Evolutionary conservation across 2,113 vertebrate genomes (phyloP).

Genomic region (Psophia crepitans): DNA sequence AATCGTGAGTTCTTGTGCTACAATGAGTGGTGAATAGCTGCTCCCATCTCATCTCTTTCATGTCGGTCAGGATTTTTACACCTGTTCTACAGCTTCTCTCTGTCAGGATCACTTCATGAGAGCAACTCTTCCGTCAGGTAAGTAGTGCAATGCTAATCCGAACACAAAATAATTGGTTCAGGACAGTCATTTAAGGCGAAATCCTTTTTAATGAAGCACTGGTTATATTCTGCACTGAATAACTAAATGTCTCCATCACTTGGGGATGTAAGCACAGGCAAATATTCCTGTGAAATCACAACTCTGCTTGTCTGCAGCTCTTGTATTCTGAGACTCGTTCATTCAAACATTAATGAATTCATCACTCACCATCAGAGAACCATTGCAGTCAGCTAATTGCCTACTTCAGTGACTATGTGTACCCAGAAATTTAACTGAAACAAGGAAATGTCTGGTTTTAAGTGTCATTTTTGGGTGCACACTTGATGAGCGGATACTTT

Average conservation of each 20-base stretch:
- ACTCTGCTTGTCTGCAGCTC: background rate
- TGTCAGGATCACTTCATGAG: background rate
- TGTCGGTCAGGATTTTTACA: background rate
- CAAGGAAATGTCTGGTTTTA: background rate
- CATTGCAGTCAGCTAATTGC: background rate
- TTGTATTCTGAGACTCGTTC: background rate
- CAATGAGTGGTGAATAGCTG: background rate
- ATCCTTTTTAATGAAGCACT: background rate
- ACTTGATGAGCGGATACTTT: background rate
- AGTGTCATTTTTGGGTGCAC: background rate
- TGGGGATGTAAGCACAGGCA: background rate
- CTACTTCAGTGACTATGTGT: background rate
- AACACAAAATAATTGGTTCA: background rate
- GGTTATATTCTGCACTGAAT: background rate
- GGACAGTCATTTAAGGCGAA: background rate
- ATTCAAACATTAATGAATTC: background rate
- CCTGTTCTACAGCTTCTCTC: background rate
- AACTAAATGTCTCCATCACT: background rate
- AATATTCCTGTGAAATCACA: background rate
- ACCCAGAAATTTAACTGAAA: background rate
- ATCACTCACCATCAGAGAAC: background rate
- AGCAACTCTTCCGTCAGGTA: background rate
- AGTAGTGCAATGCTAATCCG: background rate
- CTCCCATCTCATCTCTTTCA: background rate
- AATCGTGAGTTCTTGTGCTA: background rate